phyloP scores from a whole-genome alignment of 1,140 invertebrate species.

The Charaxes varanes region DNA sequence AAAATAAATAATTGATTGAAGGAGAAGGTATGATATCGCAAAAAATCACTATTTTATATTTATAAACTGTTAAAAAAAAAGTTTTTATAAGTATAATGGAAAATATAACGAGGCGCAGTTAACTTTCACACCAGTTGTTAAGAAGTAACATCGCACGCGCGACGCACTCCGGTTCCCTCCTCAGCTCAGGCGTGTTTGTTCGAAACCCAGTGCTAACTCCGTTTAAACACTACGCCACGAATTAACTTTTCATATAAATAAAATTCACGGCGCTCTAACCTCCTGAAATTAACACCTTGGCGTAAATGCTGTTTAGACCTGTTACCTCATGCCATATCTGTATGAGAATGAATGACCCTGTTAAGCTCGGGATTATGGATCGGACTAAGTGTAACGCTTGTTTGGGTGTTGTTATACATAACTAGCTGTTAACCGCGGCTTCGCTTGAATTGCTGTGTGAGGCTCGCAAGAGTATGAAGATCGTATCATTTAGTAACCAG shows the following conservation, averaged over 20 bases:
- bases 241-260: slow-evolving; percentile 75
- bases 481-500: too few species aligned
- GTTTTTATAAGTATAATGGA: too few species aligned
- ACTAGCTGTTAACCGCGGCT: too few species aligned
- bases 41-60: too few species aligned
- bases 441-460: too few species aligned
- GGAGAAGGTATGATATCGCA: too few species aligned
- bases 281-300: slow-evolving; percentile 72
- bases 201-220: slow-evolving; percentile 67
- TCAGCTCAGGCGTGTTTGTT: slow-evolving; percentile 63
- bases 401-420: too few species aligned
- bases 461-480: too few species aligned
- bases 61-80: too few species aligned
- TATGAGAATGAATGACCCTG: slow-evolving; percentile 34
- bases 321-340: slow-evolving; percentile 51
- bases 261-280: slow-evolving; percentile 73
- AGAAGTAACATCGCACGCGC: slow-evolving; percentile 20
- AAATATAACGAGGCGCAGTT: too few species aligned
- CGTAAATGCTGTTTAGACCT: slow-evolving; percentile 67
- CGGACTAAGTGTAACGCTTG: neutral
- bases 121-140: slow-evolving; percentile 23
- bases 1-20: too few species aligned
- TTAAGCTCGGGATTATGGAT: slow-evolving; percentile 21
- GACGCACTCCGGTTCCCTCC: slow-evolving; percentile 31
- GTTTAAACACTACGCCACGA: slow-evolving; percentile 71